Evolutionary conservation across 2,113 vertebrate species (phyloP).

Genomic region (pig (Sus scrofa)): DNA sequence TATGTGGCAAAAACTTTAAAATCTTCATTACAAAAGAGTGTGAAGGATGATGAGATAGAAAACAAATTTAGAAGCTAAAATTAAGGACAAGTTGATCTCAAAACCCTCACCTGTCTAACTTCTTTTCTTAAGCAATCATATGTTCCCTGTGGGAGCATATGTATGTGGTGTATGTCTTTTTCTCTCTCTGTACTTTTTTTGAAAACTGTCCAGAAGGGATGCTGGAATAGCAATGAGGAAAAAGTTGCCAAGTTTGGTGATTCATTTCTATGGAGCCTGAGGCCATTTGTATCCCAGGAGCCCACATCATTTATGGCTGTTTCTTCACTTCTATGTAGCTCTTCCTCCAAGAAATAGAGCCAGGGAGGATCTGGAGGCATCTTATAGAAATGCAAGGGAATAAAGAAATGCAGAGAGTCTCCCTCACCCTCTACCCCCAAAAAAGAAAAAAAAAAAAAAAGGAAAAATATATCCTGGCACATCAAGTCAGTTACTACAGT

Average conservation of each 20-base stretch:
- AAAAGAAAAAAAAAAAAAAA: not conserved
- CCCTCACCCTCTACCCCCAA: fast-evolving
- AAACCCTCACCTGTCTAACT: not conserved
- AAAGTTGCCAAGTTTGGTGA: not conserved
- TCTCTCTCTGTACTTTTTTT: not conserved
- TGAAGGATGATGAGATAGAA: not conserved
- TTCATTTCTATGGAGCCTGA: slow-evolving; percentile 52
- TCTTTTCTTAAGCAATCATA: not conserved
- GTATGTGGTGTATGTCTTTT: not conserved
- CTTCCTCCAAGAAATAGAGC: slow-evolving; percentile 27
- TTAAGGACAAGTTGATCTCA: slow-evolving; percentile 41
- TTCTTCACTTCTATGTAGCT: slow-evolving; percentile 41
- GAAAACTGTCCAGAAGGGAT: slow-evolving; percentile 57
- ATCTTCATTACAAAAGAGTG: not conserved
- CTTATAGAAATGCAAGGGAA: not conserved
- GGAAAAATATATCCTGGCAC: not conserved
- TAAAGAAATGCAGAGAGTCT: not conserved
- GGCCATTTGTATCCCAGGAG: slow-evolving; percentile 19
- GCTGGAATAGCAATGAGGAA: slow-evolving; percentile 40
- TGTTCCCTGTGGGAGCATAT: not conserved
- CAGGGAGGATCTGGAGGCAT: not conserved
- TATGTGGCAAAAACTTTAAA: slow-evolving; percentile 23
- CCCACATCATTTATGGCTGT: slow-evolving; percentile 27
- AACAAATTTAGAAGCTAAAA: slow-evolving; percentile 27
- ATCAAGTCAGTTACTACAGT: not conserved